Conservation (phyloP, 2,797 vertebrate species). For the Fringilla coelebs region DNA sequence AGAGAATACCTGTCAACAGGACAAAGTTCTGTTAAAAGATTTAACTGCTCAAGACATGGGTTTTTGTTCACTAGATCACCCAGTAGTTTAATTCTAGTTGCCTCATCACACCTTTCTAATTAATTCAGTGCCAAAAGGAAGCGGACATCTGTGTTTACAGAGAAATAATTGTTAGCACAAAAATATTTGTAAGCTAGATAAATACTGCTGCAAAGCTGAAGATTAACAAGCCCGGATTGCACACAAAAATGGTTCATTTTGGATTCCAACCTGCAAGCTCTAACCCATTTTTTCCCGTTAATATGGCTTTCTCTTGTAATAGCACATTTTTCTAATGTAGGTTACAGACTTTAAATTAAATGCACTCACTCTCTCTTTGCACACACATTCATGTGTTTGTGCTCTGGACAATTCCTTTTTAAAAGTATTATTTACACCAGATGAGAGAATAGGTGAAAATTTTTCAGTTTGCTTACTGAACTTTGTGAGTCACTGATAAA, state of each 20-base stretch:
- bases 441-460: neutral
- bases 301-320: neutral
- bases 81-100: neutral
- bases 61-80: neutral
- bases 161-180: neutral
- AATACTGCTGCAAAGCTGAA: neutral
- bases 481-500: neutral
- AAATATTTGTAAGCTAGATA: neutral
- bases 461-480: neutral
- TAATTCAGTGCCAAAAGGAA: neutral
- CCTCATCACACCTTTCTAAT: neutral
- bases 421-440: neutral
- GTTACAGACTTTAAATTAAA: neutral
- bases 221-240: neutral
- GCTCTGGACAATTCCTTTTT: neutral
- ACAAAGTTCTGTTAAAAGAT: constrained; percentile 17
- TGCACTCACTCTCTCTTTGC: neutral
- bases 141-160: neutral
- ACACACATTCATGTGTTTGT: neutral
- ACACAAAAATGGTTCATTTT: neutral
- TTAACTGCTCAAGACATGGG: neutral
- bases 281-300: neutral
- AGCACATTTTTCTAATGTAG: neutral
- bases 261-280: neutral
- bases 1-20: constrained; percentile 4